A percentile compares a stretch with the other conserved stretches of the same genome.
Conservation (phyloP, 2,797 vertebrate species). For the Thaleichthys pacificus region DNA sequence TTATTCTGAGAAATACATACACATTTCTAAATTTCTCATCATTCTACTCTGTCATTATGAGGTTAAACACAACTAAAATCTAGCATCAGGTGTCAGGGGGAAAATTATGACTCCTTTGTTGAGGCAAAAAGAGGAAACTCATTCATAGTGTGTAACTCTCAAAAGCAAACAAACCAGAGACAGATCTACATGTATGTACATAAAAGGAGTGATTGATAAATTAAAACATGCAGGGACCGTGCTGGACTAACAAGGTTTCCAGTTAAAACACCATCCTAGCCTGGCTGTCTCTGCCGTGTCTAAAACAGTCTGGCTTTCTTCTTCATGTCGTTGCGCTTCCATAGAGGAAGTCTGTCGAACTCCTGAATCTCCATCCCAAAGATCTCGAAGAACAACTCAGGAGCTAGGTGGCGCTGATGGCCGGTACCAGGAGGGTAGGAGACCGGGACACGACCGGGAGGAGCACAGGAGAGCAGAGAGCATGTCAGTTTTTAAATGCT, state of each 20-base stretch:
- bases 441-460: background rate
- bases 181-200: background rate
- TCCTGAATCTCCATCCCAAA: conserved; percentile 92
- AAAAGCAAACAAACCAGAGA: background rate
- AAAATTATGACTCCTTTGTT: background rate
- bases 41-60: background rate
- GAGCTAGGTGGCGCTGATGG: conserved; percentile 87
- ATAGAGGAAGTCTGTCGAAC: conserved; percentile 92
- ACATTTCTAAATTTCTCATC: background rate
- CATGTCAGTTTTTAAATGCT: background rate
- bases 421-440: conserved; percentile 21
- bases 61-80: background rate
- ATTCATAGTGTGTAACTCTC: background rate
- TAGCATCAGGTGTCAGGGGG: background rate
- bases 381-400: conserved; percentile 86
- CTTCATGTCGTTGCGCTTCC: conserved; percentile 97
- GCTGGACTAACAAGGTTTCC: too few relatives aligned
- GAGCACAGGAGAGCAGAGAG: background rate
- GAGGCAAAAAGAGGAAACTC: background rate
- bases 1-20: background rate
- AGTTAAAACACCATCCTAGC: too few relatives aligned
- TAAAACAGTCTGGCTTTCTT: conserved; percentile 93
- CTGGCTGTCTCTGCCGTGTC: too few relatives aligned
- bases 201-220: background rate
- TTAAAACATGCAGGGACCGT: background rate